phyloP scores from a whole-genome alignment of 2,888 invertebrate species.

The Dynastes hyllus region DNA sequence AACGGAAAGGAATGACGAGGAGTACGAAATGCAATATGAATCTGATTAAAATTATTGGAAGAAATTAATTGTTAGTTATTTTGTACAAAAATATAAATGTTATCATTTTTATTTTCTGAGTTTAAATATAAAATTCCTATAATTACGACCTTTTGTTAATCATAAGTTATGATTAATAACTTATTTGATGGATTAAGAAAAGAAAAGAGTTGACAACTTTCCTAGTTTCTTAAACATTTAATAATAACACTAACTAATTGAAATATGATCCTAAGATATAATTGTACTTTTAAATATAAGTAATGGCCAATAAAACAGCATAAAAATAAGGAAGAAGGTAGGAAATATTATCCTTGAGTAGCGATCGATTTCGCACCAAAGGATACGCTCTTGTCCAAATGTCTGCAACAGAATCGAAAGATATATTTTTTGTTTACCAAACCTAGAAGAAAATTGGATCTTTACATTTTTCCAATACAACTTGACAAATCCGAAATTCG shows the following conservation, averaged over 20 bases:
- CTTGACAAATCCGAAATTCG: constrained; percentile 39
- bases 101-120: not conserved
- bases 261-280: constrained; percentile 9
- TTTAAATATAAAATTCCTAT: not conserved
- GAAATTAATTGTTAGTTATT: constrained; percentile 6
- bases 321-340: constrained; percentile 84
- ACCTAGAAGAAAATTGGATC: constrained; percentile 3
- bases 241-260: not conserved
- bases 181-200: no score
- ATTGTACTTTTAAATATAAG: constrained; percentile 69
- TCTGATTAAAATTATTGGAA: constrained; percentile 11
- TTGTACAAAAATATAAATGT: not conserved
- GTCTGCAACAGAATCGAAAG: constrained; percentile 66
- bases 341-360: constrained; percentile 86
- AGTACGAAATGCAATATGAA: constrained; percentile 27
- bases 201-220: not conserved
- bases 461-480: constrained; percentile 66
- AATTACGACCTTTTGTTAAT: no score
- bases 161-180: no score
- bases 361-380: constrained; percentile 86
- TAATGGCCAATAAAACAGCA: constrained; percentile 86
- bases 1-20: not conserved
- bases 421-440: not conserved
- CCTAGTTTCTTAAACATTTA: not conserved
- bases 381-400: constrained; percentile 81